Base-by-base conservation (phyloP, 2,113 vertebrate genomes). In the Columba livia region DNA sequence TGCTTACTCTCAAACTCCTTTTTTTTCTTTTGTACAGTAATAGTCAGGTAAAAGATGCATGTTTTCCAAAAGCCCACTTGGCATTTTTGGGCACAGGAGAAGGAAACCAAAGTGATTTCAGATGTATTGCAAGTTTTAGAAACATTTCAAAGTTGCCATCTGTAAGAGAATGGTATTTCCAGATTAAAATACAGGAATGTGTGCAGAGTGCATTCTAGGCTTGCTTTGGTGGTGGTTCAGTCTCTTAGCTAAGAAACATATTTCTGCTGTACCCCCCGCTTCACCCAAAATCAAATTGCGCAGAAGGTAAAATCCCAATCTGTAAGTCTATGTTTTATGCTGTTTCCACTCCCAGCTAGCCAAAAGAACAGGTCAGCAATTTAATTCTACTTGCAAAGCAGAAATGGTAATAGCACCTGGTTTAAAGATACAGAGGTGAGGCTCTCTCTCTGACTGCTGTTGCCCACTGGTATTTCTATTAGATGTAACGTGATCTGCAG, bases 401-500 rank as follows among this genome's bases (percentile, higher is more conserved):
- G 47, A 54, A 66, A 18, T 2, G 5, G 32, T 31, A 72, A 87
- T 20, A 78, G 79, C 85, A 62, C 72, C 92, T 93, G 93, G 40
- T 79, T 89, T 93, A 48, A 34, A 77, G 75, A 71, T 61, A 58
- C 0, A 61, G 10, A n/a, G 62, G 47, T 1, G 2, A 57, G n/a
- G 38, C 42, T 48, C 58, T 1, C 11, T 60, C 62, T 64, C 48
- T 48, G 74, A 65, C 88, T 78, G 5, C 78, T 23, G 40, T 42
- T 89, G 67, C 60, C 56, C 56, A 4, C 48, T 90, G 87, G 51
- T 87, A 47, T 85, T 95, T 92, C 60, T 10, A 20, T 94, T 88
- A 80, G 56, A 32, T 23, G 88, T 90, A 93, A 95, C 9, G 7
- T 74, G 89, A 96, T 81, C 94, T 77, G 56, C 89, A 89, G 88